phyloP scores from a whole-genome alignment of 92 coral and sea anemone genomes.

The Micromussa lordhowensis region DNA sequence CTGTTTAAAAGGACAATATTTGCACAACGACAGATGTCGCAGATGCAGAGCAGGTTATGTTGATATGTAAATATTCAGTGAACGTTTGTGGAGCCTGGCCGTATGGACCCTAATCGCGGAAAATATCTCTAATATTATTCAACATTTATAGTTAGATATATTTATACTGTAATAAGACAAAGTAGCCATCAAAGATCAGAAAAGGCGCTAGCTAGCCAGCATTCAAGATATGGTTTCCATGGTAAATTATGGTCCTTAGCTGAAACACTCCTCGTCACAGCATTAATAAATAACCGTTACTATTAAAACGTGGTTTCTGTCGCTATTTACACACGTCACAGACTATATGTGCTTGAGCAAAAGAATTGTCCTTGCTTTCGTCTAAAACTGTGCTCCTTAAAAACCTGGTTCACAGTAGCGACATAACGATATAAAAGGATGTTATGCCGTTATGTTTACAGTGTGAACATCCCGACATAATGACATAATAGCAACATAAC shows the following conservation, averaged over 20 bases:
- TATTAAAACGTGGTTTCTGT: neutral
- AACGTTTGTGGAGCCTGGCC: conserved; percentile 9
- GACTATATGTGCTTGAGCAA: neutral
- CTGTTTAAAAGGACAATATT: conserved; percentile 39
- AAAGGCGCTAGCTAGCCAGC: neutral
- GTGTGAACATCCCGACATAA: too few species aligned
- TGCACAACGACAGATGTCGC: conserved; percentile 39
- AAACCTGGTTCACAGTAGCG: too few species aligned
- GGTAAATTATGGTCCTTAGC: neutral
- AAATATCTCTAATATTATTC: conserved; percentile 45
- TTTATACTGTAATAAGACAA: neutral
- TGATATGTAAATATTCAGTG: conserved; percentile 63
- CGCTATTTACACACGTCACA: neutral
- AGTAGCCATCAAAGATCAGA: neutral
- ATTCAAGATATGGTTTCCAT: neutral
- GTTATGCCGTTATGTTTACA: too few species aligned
- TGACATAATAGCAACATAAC: too few species aligned
- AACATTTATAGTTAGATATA: conserved; percentile 42
- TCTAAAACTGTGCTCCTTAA: neutral
- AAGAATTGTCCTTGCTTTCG: neutral
- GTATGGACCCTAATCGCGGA: conserved; percentile 29
- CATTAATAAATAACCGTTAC: neutral
- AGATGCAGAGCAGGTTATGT: conserved; percentile 37
- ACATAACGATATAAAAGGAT: too few species aligned
- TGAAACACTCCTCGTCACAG: neutral